Evolutionary conservation across 1,140 invertebrate species (phyloP).

Genomic region (Telenomus remus): DNA sequence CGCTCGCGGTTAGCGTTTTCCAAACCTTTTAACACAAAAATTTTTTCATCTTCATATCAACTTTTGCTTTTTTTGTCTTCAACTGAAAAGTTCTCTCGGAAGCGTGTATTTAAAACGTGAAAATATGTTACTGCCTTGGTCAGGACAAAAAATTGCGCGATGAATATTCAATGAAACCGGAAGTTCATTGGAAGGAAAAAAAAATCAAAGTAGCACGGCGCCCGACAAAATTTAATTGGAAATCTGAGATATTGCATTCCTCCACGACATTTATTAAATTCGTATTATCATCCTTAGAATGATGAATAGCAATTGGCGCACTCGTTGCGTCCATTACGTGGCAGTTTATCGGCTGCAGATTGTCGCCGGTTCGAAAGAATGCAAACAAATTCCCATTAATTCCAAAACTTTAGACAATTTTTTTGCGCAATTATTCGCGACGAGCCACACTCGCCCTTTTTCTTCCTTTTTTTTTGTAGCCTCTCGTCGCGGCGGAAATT

Average conservation of each 20-base stretch:
- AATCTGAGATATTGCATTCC: conserved; percentile 21
- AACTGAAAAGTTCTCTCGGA: too few relatives aligned
- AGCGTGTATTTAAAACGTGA: not conserved
- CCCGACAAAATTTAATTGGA: conserved; percentile 16
- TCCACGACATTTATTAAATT: conserved; percentile 33
- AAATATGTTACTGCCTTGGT: not conserved
- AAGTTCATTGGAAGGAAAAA: not conserved
- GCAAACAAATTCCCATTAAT: conserved; percentile 44
- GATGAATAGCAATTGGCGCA: conserved; percentile 30
- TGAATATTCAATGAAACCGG: too few relatives aligned
- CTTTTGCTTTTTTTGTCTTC: too few relatives aligned
- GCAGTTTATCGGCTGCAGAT: conserved; percentile 36
- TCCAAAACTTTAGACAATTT: conserved; percentile 38
- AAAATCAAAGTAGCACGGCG: not conserved
- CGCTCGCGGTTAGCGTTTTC: conserved; percentile 5
- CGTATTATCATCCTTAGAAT: conserved; percentile 36
- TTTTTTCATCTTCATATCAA: too few relatives aligned
- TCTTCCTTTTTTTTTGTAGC: conserved; percentile 22
- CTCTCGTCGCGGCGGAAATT: conserved; percentile 24
- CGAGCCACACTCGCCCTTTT: not conserved
- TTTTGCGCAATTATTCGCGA: conserved; percentile 41
- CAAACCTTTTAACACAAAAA: not conserved
- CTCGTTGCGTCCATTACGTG: conserved; percentile 25
- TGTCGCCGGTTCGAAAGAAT: conserved; percentile 34
- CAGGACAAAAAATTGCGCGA: not conserved